Base-by-base conservation (phyloP, 37 sponge, comb jelly and placozoan genomes). In the Trichoplax adhaerens region DNA sequence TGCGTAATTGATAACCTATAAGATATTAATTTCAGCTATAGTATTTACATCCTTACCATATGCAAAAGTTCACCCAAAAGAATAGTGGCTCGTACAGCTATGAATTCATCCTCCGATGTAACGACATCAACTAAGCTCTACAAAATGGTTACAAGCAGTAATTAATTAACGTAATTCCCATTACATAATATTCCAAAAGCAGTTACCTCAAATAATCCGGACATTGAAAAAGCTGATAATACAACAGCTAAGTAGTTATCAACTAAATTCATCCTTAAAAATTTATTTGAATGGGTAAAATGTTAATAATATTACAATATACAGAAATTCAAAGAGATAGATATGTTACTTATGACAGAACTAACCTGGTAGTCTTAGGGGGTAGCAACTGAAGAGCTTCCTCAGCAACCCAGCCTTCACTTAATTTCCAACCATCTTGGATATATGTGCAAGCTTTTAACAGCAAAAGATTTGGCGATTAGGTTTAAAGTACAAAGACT, bases 351-450 rank as follows among this genome's bases (percentile, higher is more conserved):
- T 29, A 29, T 29, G 29, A 29, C 29, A 29, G 29, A 29, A 29
- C 29, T 29, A 29, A 29, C 29, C 68, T 65, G 48, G 74, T 64
- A 1, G 74, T 69, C 64, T 74, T 77, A 6, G 87, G 84, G 4
- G 87, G 83, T 1, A 89, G 83, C 10, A 89, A 78, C 53, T 61
- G 65, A 6, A 76, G 62, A 0, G 74, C 90, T 68, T 89, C 90
- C 62, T 82, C 87, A 5, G 74, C 86, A 54, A 89, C 87, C 59
- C 68, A 89, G 50, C 85, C 86, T 54, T 82, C 87, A 54, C 56
- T 56, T 53, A 89, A 56, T 1, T 74, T 66, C 90, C 90, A 89
- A 57, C 74, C 76, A 4, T 55, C 54, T 56, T 64, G 61, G 48
- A 29, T 29, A 29, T 29, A 29, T 29, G 29, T 29, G 29, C 29